A percentile compares a stretch with the other conserved stretches of the same genome.
These are phyloP conservation scores for Muntiacus muntjak DNA, from an alignment of 2,113 vertebrate genomes.

Conservation along the genomic window DNA sequence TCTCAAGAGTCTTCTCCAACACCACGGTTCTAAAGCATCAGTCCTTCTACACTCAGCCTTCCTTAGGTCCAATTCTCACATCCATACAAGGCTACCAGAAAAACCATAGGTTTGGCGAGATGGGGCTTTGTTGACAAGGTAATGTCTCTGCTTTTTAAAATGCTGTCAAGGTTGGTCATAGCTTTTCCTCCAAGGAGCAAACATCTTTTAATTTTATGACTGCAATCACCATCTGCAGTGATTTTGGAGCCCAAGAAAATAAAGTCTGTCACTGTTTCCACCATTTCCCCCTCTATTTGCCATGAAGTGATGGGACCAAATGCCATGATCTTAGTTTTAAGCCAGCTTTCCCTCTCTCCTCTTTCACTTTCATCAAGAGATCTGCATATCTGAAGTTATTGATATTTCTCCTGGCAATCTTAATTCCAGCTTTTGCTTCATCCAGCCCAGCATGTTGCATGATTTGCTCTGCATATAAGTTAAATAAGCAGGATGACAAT, in stretches of 20 bases:
- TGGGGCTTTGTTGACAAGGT: rapidly evolving
- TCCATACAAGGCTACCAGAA: not conserved
- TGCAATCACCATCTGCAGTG: not conserved
- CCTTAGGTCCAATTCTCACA: not conserved
- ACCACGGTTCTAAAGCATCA: not conserved
- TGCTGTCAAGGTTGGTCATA: not conserved
- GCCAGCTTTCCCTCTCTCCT: not conserved
- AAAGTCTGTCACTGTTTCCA: not conserved
- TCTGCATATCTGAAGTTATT: not conserved
- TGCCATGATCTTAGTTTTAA: not conserved
- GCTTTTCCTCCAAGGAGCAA: not conserved
- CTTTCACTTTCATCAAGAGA: not conserved
- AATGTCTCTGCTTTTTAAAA: not conserved
- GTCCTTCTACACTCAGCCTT: not conserved
- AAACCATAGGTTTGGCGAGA: not conserved
- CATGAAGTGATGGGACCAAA: not conserved
- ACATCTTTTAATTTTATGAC: not conserved
- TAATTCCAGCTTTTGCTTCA: not conserved
- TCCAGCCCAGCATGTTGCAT: not conserved
- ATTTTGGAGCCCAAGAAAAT: not conserved
- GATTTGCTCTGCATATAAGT: not conserved
- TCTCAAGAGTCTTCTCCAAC: not conserved
- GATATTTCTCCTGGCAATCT: not conserved
- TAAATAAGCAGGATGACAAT: not conserved
- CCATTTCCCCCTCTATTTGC: not conserved